Base-by-base conservation (phyloP, 2,797 vertebrate genomes). In the Gadopsis marmoratus region DNA sequence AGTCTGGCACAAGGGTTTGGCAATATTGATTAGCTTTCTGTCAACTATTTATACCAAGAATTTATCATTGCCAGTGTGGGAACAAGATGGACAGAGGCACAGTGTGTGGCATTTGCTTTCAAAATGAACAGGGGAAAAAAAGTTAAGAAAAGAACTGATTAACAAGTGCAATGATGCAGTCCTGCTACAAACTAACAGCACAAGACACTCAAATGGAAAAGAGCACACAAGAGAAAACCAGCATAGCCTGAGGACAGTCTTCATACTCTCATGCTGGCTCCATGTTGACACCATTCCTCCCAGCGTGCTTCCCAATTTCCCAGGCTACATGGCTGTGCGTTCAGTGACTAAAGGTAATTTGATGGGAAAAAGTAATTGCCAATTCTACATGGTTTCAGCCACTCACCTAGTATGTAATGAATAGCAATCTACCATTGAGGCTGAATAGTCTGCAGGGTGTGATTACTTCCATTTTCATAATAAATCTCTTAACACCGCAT, bases 391-490 rank as follows among this genome's bases (percentile, higher is more conserved):
- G 45, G 58, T 54, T 83, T 45, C 67, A 61, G 47, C n/a, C 60
- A 69, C 59, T 76, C 69, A 74, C 59, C 26, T 14, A 53, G 31
- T 43, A 71, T 61, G 31, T 63, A 79, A 83, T 80, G 58, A 78
- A 78, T 0, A 59, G 31, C 58, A 77, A 64, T 74, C 59, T 54
- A 41, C 16, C 63, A 35, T 37, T 13, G 39, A 41, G 39, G 9
- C 66, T 62, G 58, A 75, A 65, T 26, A 43, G n/a, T 65, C 21
- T 45, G 39, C 2, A 1, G 14, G 43, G 35, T 58, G 63, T 19
- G 67, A 78, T 69, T 53, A 47, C 35, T 56, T 66, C 77, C 47
- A 76, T 74, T 80, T 87, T 69, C 35, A 71, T 74, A 54, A 74
- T 75, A 71, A 67, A 76, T 75, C 33, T 69, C 35, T 60, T 58